Evolutionary conservation across 2,797 vertebrate species (phyloP).

Genomic region (Mallotus villosus): DNA sequence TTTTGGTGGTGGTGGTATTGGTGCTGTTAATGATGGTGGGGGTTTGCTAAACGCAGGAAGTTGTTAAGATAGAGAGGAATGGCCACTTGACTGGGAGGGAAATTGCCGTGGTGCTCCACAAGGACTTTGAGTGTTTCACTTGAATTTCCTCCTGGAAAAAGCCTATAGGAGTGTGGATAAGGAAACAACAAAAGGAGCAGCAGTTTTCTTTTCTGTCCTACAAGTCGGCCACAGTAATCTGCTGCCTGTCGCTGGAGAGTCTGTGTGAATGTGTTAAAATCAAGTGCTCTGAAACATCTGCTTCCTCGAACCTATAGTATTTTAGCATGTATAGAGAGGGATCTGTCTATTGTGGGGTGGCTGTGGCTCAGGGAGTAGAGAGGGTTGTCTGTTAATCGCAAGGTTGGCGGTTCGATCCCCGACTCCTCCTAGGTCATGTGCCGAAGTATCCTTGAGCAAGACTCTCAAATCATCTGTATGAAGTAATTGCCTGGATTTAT

Average conservation of each 20-base stretch:
- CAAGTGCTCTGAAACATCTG: neutral
- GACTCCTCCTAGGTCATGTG: no score
- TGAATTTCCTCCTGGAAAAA: constrained; percentile 52
- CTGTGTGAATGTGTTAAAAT: constrained; percentile 34
- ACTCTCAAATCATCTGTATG: no score
- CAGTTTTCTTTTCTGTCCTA: constrained; percentile 42
- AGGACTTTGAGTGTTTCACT: constrained; percentile 61
- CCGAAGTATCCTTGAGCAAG: no score
- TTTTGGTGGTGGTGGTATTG: constrained; percentile 40
- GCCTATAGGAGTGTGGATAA: constrained; percentile 48
- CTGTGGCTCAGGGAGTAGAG: no score
- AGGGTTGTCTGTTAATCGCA: no score
- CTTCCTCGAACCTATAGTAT: neutral
- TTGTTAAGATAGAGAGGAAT: constrained; percentile 65
- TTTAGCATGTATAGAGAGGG: neutral
- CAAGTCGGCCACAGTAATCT: constrained; percentile 6
- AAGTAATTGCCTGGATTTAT: no score
- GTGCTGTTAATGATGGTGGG: constrained; percentile 30
- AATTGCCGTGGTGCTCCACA: constrained; percentile 55
- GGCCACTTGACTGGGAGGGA: constrained; percentile 64
- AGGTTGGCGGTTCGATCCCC: no score
- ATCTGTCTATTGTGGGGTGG: no score
- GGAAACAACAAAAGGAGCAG: constrained; percentile 56
- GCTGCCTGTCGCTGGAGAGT: constrained; percentile 29
- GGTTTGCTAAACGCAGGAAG: constrained; percentile 62